Evolutionary conservation across 2,888 invertebrate species (phyloP).

Genomic region (Leptinotarsa rubiginosa): DNA sequence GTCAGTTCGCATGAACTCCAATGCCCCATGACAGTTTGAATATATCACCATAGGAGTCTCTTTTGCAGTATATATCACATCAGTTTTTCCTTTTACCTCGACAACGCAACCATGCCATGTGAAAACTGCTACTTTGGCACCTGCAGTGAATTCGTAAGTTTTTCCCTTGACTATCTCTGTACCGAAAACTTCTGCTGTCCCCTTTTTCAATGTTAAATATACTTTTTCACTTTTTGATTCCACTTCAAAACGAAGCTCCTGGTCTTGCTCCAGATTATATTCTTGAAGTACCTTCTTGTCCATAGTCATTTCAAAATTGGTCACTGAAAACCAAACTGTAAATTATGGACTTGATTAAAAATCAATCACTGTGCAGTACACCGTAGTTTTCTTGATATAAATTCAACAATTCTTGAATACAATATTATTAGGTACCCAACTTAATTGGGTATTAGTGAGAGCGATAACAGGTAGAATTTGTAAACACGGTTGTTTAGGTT

Average conservation of each 20-base stretch:
- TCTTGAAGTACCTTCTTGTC: constrained; percentile 69
- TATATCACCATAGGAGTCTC: constrained; percentile 98
- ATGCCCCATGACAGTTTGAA: constrained; percentile 93
- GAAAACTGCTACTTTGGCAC: constrained; percentile 94
- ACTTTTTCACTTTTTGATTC: constrained; percentile 89
- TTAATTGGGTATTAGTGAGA: too few species aligned
- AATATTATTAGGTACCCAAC: too few species aligned
- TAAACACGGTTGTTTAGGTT: too few species aligned
- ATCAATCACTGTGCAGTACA: too few species aligned
- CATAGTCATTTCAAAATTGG: constrained; percentile 42
- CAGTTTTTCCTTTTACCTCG: constrained; percentile 87
- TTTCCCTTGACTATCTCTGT: constrained; percentile 95
- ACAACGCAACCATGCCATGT: constrained; percentile 95
- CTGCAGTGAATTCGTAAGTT: constrained; percentile 87
- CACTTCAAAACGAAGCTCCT: constrained; percentile 94
- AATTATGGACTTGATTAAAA: too few species aligned
- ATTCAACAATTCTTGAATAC: too few species aligned
- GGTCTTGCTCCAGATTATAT: constrained; percentile 87
- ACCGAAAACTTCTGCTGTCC: constrained; percentile 96
- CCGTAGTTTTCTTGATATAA: too few species aligned
- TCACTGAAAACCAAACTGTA: too few species aligned
- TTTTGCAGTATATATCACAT: constrained; percentile 93
- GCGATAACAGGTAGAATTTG: too few species aligned
- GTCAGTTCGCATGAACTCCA: constrained; percentile 88
- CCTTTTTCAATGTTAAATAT: constrained; percentile 84